phyloP scores from a whole-genome alignment of 2,888 invertebrate genomes.

The Drosophila borealis region DNA sequence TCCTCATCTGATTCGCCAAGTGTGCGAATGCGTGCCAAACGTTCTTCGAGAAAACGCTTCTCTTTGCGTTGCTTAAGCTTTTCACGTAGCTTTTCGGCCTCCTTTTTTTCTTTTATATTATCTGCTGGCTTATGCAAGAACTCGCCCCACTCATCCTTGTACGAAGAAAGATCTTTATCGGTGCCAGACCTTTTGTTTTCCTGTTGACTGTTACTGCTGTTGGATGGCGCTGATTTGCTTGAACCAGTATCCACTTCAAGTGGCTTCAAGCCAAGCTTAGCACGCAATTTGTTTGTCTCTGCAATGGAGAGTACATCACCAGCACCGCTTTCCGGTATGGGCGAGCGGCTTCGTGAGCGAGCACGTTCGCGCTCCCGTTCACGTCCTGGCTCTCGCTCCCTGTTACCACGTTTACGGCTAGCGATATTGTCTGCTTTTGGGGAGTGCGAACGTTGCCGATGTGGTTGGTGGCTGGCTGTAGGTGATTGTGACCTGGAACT shows the following conservation, averaged over 20 bases:
- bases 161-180: constrained; percentile 79
- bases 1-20: constrained; percentile 91
- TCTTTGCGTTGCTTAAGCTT: constrained; percentile 92
- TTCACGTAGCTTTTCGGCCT: constrained; percentile 92
- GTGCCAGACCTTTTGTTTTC: constrained; percentile 51
- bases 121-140: constrained; percentile 94
- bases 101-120: constrained; percentile 90
- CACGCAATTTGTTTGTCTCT: constrained; percentile 95
- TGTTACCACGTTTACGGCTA: constrained; percentile 26
- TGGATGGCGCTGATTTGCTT: constrained; percentile 75
- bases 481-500: constrained; percentile 49
- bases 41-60: constrained; percentile 89
- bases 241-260: constrained; percentile 88
- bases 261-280: constrained; percentile 97
- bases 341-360: constrained; percentile 66
- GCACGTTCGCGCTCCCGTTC: constrained; percentile 36
- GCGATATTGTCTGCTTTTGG: constrained; percentile 53
- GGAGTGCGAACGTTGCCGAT: constrained; percentile 72
- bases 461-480: constrained; percentile 2
- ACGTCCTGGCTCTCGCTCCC: constrained; percentile 30
- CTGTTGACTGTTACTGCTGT: constrained; percentile 36
- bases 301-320: constrained; percentile 90
- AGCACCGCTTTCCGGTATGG: constrained; percentile 84
- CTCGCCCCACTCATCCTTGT: constrained; percentile 88
- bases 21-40: constrained; percentile 90